Evolutionary conservation across 1,140 invertebrate species (phyloP).

Genomic region (Musca vetustissima): DNA sequence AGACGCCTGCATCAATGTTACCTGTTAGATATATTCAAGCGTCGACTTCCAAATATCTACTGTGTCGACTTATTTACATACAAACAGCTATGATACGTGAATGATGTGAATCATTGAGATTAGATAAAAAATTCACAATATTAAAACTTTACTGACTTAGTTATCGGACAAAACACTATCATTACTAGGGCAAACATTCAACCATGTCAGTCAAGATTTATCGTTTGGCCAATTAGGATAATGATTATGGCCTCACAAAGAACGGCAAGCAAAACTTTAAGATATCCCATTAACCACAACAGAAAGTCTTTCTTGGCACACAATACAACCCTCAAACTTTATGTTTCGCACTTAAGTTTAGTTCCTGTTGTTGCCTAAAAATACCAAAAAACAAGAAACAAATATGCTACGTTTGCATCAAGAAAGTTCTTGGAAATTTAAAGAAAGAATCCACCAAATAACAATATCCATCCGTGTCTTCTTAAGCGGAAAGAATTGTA

Average conservation of each 20-base stretch:
- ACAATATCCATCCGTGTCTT: too few relatives aligned
- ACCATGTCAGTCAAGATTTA: constrained; percentile 18
- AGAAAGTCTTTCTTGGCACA: neutral
- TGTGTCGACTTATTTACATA: too few relatives aligned
- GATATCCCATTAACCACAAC: neutral
- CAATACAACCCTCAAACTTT: neutral
- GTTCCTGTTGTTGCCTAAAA: too few relatives aligned
- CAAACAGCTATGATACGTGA: too few relatives aligned
- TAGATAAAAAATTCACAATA: too few relatives aligned
- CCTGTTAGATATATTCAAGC: too few relatives aligned
- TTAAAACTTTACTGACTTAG: too few relatives aligned
- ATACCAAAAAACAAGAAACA: neutral
- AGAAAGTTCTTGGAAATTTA: constrained; percentile 1
- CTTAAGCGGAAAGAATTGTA: too few relatives aligned
- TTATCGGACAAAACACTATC: too few relatives aligned
- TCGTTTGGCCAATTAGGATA: constrained; percentile 25
- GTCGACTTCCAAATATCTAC: too few relatives aligned
- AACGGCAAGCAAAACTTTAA: neutral
- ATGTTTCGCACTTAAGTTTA: neutral
- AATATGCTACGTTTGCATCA: constrained; percentile 9
- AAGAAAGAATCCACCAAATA: neutral
- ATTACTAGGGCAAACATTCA: neutral
- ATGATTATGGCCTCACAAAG: constrained; percentile 16
- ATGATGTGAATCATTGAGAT: too few relatives aligned
- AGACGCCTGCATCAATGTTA: too few relatives aligned